A percentile compares a stretch with the other conserved stretches of the same genome.
Evolutionary conservation across 92 coral and sea anemone genomes (phyloP).

Genomic region (Actinernus sp.): DNA sequence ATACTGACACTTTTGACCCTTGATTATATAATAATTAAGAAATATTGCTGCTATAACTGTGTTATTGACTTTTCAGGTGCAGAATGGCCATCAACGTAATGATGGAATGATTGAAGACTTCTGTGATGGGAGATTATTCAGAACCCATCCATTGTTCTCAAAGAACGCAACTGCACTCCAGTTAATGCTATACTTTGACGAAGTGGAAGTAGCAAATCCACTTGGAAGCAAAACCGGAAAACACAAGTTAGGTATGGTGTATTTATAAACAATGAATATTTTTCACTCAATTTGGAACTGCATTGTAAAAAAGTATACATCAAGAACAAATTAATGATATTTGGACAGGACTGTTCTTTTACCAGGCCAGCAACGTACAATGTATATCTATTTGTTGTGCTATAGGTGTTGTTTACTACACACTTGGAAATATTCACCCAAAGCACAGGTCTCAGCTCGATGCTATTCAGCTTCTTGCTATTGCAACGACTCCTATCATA

Average conservation of each 20-base stretch:
- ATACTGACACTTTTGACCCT: no score
- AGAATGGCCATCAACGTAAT: conserved; percentile 49
- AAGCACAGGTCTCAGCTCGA: conserved; percentile 17
- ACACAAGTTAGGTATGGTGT: conserved; percentile 61
- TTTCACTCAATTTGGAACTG: neutral
- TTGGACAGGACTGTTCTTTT: neutral
- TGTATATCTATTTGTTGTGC: conserved; percentile 2
- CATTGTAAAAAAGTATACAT: neutral
- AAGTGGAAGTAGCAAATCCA: conserved; percentile 70
- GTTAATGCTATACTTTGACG: conserved; percentile 71
- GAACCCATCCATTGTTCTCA: conserved; percentile 54
- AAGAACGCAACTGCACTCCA: conserved; percentile 64
- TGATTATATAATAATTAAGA: no score
- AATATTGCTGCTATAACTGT: no score
- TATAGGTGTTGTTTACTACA: conserved; percentile 34
- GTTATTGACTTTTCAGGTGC: conserved; percentile 26
- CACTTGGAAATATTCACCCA: conserved; percentile 39
- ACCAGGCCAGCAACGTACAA: neutral
- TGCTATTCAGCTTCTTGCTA: conserved; percentile 53
- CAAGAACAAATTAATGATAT: neutral
- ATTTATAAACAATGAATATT: neutral
- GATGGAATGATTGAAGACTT: conserved; percentile 54
- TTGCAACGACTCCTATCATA: conserved; percentile 50
- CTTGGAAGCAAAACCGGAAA: conserved; percentile 56
- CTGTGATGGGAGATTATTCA: conserved; percentile 64